A percentile compares a stretch with the other conserved stretches of the same genome.
These are phyloP conservation scores for Calyptomena viridis DNA, from an alignment of 2,113 vertebrate species.

Conservation along the genomic window DNA sequence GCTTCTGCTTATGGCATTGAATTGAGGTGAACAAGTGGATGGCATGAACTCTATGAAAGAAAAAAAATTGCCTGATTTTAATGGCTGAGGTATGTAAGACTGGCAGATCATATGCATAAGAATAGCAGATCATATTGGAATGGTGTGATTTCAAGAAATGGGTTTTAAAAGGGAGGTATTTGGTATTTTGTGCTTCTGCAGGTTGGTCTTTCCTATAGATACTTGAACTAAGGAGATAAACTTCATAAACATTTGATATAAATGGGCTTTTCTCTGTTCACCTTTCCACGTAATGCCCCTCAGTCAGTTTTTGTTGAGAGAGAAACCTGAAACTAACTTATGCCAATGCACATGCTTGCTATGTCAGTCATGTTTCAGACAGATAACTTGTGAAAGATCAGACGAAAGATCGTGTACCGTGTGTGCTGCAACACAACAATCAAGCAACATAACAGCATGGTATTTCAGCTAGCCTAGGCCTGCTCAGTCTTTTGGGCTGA, in stretches of 20 bases:
- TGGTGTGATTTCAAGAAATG: background rate
- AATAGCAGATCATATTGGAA: background rate
- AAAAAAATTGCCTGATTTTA: background rate
- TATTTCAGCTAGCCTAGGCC: background rate
- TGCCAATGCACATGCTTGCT: background rate
- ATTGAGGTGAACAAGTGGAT: background rate
- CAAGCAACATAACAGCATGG: accelerated
- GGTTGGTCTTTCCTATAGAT: background rate
- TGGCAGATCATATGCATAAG: background rate
- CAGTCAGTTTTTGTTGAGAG: background rate
- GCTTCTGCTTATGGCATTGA: background rate
- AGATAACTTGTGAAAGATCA: background rate
- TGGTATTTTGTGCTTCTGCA: background rate
- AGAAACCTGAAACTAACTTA: background rate
- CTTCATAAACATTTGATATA: background rate
- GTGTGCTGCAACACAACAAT: background rate
- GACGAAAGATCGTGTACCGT: background rate
- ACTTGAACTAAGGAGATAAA: background rate
- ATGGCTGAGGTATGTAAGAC: background rate
- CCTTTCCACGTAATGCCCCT: background rate
- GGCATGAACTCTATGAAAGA: background rate
- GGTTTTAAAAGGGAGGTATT: background rate
- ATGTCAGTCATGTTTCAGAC: background rate
- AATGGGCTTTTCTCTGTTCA: background rate
- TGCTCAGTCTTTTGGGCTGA: background rate